Conservation (phyloP, 2,888 invertebrate species). For the Chymomyza procnemis region DNA sequence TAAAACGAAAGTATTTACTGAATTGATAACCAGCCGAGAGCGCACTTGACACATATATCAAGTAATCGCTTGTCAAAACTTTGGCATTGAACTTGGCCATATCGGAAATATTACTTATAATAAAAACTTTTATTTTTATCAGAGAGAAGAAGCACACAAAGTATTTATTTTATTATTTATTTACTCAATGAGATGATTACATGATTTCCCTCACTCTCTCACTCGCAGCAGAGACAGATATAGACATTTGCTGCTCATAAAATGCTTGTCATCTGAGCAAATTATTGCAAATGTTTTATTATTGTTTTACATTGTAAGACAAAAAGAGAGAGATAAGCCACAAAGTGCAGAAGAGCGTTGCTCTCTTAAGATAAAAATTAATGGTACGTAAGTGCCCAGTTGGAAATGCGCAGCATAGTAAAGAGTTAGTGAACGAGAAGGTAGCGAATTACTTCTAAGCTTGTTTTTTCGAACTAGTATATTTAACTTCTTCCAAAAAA, state of each 20-base stretch:
- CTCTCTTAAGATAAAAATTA: background rate
- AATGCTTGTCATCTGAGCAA: constrained; percentile 1
- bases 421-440: no score
- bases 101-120: background rate
- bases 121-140: background rate
- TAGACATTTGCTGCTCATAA: background rate
- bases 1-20: background rate
- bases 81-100: background rate
- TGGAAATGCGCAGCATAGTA: background rate
- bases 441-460: no score
- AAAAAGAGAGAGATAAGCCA: background rate
- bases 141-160: background rate
- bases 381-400: background rate
- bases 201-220: background rate
- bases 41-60: background rate
- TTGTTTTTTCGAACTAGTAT: no score
- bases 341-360: background rate
- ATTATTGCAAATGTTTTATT: background rate
- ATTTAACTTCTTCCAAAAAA: no score
- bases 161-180: background rate
- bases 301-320: background rate
- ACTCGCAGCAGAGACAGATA: background rate
- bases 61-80: background rate
- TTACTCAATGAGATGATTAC: background rate
- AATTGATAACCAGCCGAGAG: no score